Percentiles rank a stretch among this genome's conserved stretches.
Evolutionary conservation across 1,140 invertebrate genomes (phyloP).

Genomic region (Odontomachus brunneus): DNA sequence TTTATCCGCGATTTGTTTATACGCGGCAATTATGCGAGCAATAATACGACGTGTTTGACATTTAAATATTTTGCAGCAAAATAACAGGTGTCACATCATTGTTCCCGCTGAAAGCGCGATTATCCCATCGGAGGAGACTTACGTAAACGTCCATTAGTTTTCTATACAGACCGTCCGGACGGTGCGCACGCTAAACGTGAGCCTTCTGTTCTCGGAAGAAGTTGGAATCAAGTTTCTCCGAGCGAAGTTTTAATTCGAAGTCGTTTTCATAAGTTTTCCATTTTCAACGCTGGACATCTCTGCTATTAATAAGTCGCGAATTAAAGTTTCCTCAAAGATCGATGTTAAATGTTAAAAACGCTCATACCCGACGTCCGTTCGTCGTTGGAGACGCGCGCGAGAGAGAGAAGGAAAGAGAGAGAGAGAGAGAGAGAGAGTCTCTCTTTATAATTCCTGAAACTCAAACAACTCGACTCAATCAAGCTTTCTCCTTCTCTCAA

Average conservation of each 20-base stretch:
- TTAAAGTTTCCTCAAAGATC: conserved; percentile 44
- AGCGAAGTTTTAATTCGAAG: conserved; percentile 51
- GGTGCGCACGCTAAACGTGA: not conserved
- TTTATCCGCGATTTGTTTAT: conserved; percentile 2
- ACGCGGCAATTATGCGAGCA: not conserved
- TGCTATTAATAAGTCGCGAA: conserved; percentile 48
- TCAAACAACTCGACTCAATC: conserved; percentile 3
- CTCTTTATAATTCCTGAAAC: not conserved
- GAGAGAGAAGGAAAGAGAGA: not conserved
- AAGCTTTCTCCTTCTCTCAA: not conserved
- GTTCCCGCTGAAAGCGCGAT: conserved; percentile 2
- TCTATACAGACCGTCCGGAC: not conserved
- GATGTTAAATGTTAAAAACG: conserved; percentile 50
- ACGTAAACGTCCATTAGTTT: conserved; percentile 14
- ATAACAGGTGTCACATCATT: conserved; percentile 28
- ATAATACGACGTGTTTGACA: not conserved
- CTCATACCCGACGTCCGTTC: conserved; percentile 22
- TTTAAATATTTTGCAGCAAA: not conserved
- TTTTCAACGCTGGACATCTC: conserved; percentile 29
- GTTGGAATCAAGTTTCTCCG: conserved; percentile 44
- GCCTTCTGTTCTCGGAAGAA: conserved; percentile 12
- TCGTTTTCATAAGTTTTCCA: conserved; percentile 46
- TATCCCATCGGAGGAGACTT: conserved; percentile 24
- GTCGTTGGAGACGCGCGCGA: not conserved
- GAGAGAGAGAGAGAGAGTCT: too few species aligned